phyloP scores from a whole-genome alignment of 2,888 invertebrate species.

The Callinectes sapidus region DNA sequence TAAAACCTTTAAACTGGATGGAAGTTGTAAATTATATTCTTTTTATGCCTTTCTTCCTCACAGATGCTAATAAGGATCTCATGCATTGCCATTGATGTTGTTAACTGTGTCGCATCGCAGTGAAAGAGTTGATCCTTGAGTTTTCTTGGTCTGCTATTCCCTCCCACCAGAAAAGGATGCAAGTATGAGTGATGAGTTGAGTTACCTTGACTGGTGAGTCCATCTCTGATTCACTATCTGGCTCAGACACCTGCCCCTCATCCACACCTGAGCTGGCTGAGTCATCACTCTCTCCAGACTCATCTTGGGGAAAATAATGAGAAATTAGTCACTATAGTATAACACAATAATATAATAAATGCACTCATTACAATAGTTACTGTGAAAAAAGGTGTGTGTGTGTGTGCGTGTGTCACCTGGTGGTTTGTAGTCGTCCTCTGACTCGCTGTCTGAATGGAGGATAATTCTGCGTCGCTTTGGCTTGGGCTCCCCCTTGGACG shows the following conservation, averaged over 20 bases:
- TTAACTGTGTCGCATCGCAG: too few species aligned
- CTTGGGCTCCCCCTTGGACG: conserved; percentile 44
- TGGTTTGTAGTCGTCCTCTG: conserved; percentile 72
- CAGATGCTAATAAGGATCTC: too few species aligned
- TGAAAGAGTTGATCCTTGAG: background rate
- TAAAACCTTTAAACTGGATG: too few species aligned
- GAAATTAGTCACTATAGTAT: background rate
- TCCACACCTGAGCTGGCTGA: conserved; percentile 76
- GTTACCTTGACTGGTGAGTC: conserved; percentile 67
- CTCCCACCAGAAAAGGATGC: too few species aligned
- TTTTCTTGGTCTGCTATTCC: too few species aligned
- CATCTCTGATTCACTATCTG: conserved; percentile 58
- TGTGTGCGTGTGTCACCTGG: conserved; percentile 50
- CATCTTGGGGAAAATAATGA: background rate
- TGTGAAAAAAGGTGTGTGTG: too few species aligned
- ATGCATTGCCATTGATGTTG: too few species aligned
- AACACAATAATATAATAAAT: background rate
- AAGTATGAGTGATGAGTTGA: background rate
- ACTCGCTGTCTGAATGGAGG: conserved; percentile 66
- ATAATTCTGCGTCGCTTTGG: conserved; percentile 64
- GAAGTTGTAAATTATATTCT: too few species aligned
- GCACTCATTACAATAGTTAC: background rate
- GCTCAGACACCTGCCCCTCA: conserved; percentile 74
- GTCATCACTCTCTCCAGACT: conserved; percentile 69
- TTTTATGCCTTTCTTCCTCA: too few species aligned